phyloP scores from a whole-genome alignment of 2,888 invertebrate genomes.

The Boloria euphrosyne region DNA sequence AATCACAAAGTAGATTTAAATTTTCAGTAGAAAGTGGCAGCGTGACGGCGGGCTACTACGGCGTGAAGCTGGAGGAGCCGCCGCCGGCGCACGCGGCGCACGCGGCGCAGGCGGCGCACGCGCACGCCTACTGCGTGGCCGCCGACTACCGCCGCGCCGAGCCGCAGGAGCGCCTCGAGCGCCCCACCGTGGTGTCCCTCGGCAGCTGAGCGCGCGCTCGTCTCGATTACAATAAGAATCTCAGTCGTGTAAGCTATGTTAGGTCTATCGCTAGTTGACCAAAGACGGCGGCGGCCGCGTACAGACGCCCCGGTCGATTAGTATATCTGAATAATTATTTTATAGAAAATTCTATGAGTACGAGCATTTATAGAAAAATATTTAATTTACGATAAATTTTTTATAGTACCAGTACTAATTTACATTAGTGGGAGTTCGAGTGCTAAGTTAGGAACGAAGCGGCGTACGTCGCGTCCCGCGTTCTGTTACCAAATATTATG shows the following conservation, averaged over 20 bases:
- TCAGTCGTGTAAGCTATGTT: conserved; percentile 53
- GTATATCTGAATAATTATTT: conserved; percentile 6
- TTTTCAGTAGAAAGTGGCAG: conserved; percentile 27
- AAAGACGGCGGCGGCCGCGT: conserved; percentile 41
- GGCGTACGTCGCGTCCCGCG: conserved; percentile 1
- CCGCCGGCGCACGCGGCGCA: conserved; percentile 54
- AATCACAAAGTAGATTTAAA: no score
- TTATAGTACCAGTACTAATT: conserved; percentile 15
- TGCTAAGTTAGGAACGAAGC: conserved; percentile 3
- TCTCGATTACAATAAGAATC: conserved; percentile 52
- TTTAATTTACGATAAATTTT: conserved; percentile 20
- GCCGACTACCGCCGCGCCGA: conserved; percentile 59
- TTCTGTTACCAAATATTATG: conserved; percentile 57
- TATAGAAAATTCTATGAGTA: conserved; percentile 26
- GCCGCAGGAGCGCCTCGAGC: conserved; percentile 64
- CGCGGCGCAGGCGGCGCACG: conserved; percentile 52
- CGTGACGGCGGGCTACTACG: conserved; percentile 55
- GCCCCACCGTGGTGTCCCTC: conserved; percentile 79
- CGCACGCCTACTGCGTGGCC: conserved; percentile 55
- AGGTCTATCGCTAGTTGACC: conserved; percentile 56
- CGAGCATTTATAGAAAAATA: conserved; percentile 35
- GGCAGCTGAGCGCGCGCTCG: conserved; percentile 63
- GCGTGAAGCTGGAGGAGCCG: conserved; percentile 67
- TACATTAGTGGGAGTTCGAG: background rate
- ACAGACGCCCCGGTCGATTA: conserved; percentile 9